Evolutionary conservation across 2,888 invertebrate genomes (phyloP), one percentile per base, ranked within the genome.

Genomic region (Micoletzkya japonica): DNA sequence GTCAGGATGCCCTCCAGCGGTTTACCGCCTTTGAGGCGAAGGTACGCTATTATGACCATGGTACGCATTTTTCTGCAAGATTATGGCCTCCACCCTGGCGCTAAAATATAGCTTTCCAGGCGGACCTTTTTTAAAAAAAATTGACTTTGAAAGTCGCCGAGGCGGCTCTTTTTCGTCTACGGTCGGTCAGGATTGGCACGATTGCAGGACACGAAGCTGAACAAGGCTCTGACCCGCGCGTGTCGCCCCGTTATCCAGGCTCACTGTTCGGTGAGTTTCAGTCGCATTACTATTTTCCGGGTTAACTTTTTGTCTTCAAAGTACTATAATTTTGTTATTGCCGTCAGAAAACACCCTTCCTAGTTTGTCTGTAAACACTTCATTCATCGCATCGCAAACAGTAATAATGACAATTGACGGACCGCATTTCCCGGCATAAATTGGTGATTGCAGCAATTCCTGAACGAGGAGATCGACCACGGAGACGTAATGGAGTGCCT

Each of bases 401-500:
- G n/a, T n/a, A n/a, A n/a, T n/a, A n/a, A n/a, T 44, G 44, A 14
- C 20, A 20, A 44, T 44, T 44, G 44, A 44, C 20, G n/a, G n/a
- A n/a, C n/a, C n/a, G n/a, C n/a, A n/a, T n/a, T n/a, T n/a, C n/a
- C n/a, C n/a, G n/a, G n/a, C 24, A 24, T 54, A 7, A 24, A 54
- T 54, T 44, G 44, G 34, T 34, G 2, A 26, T 32, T 64, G 70
- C 67, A 73, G 57, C 75, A 83, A 56, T 76, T 80, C 64, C 71
- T 72, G 32, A 79, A 84, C 50, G 81, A 83, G 59, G 93, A 92
- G 82, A 85, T 86, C 36, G 87, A 87, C 70, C 91, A 92, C 84
- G 93, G 93, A 71, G 93, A 94, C 79, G 90, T 95, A 79, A 92
- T 98, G 91, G 93, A 94, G 73, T 98, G 97, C 87, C 89, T 98